Percentiles rank a stretch among this genome's conserved stretches.
Conservation (phyloP, 2,888 invertebrate genomes). For the Ophion obscuratus region DNA sequence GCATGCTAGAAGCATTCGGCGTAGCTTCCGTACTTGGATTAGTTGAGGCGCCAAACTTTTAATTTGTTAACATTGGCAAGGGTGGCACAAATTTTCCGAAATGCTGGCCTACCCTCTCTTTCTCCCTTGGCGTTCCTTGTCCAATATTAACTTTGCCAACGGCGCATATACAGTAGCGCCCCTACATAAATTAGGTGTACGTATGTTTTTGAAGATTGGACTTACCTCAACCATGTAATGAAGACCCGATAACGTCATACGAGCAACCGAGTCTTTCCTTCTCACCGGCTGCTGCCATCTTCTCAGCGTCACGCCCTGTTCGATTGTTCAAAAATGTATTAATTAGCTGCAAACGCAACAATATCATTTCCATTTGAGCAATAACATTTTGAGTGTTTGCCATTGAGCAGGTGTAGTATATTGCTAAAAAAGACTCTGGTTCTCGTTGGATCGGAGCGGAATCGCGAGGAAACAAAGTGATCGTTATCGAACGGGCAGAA, state of each 20-base stretch:
- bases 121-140: background rate
- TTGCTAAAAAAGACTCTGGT: no score
- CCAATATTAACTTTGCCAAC: constrained; percentile 48
- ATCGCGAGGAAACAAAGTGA: no score
- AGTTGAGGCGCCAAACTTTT: constrained; percentile 37
- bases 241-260: constrained; percentile 92
- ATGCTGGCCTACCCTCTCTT: background rate
- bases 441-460: no score
- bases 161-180: background rate
- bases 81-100: constrained; percentile 23
- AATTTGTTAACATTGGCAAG: constrained; percentile 33
- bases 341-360: background rate
- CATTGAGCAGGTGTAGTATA: background rate
- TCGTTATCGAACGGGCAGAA: no score
- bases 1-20: background rate
- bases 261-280: constrained; percentile 92
- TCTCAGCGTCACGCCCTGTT: constrained; percentile 85
- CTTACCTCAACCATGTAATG: constrained; percentile 92
- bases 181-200: constrained; percentile 4
- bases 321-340: constrained; percentile 82
- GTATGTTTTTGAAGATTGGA: constrained; percentile 66
- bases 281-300: constrained; percentile 84
- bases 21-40: constrained; percentile 21
- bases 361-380: no score
- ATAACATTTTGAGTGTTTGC: background rate